A percentile compares a stretch with the other conserved stretches of the same genome.
These are phyloP conservation scores for Limenitis camilla DNA, from an alignment of 2,888 invertebrate species.

Conservation along the genomic window DNA sequence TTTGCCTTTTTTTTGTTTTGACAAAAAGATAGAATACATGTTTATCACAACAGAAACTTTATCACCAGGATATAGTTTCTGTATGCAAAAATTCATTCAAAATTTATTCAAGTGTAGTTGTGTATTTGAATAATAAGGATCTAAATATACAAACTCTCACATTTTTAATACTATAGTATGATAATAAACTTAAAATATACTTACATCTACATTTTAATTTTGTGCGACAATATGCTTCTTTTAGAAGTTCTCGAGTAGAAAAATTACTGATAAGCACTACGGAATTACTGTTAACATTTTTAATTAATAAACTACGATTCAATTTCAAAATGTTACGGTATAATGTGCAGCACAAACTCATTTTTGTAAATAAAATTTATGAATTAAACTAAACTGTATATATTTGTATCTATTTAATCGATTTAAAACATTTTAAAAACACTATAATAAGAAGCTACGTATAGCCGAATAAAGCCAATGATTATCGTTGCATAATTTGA, in stretches of 20 bases:
- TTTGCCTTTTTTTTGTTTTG: too few species aligned
- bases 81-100: too few species aligned
- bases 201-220: conserved; percentile 83
- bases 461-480: conserved; percentile 14
- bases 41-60: too few species aligned
- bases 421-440: conserved; percentile 5
- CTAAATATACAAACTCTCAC: too few species aligned
- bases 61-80: too few species aligned
- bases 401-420: neutral
- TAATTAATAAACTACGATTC: conserved; percentile 37
- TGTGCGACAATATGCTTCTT: conserved; percentile 78
- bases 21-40: too few species aligned
- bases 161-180: too few species aligned
- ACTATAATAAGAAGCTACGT: neutral
- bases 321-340: conserved; percentile 36
- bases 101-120: too few species aligned
- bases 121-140: too few species aligned
- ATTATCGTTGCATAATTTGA: conserved; percentile 34
- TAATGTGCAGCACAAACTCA: conserved; percentile 19
- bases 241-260: conserved; percentile 62
- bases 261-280: conserved; percentile 33
- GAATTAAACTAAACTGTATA: neutral
- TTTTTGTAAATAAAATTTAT: conserved; percentile 10
- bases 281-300: conserved; percentile 30
- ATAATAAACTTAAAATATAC: too few species aligned